phyloP scores from a whole-genome alignment of 1,140 invertebrate genomes.

The Plectus sambesii region DNA sequence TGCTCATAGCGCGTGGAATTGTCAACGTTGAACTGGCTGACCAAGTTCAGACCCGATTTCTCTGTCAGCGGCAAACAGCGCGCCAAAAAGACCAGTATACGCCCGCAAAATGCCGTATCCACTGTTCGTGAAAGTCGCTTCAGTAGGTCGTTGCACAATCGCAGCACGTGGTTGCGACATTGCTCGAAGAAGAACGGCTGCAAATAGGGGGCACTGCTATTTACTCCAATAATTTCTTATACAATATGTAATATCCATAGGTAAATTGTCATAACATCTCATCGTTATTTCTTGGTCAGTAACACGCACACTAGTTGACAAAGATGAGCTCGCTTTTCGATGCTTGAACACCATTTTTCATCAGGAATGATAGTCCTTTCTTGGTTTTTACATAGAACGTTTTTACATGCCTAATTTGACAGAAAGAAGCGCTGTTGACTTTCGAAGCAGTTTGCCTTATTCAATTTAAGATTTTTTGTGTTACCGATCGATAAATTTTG shows the following conservation, averaged over 20 bases:
- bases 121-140: slow-evolving; percentile 79
- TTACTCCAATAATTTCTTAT: slow-evolving; percentile 1
- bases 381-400: background rate
- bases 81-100: slow-evolving; percentile 89
- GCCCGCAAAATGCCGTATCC: slow-evolving; percentile 93
- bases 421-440: too few relatives aligned
- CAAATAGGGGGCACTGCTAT: slow-evolving; percentile 6
- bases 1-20: slow-evolving; percentile 73
- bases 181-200: slow-evolving; percentile 27
- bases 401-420: background rate
- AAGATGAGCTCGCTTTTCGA: too few relatives aligned
- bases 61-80: slow-evolving; percentile 96
- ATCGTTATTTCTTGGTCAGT: background rate
- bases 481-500: too few relatives aligned
- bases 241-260: background rate
- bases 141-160: slow-evolving; percentile 95
- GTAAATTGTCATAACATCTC: background rate
- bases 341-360: too few relatives aligned
- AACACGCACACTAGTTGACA: background rate
- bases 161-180: slow-evolving; percentile 65
- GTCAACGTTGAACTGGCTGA: slow-evolving; percentile 93
- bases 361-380: too few relatives aligned
- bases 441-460: too few relatives aligned
- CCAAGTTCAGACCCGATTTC: slow-evolving; percentile 82
- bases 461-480: too few relatives aligned